These are phyloP conservation scores for Oophaga sylvatica DNA, from an alignment of 2,797 vertebrate genomes.

Conservation along the genomic window DNA sequence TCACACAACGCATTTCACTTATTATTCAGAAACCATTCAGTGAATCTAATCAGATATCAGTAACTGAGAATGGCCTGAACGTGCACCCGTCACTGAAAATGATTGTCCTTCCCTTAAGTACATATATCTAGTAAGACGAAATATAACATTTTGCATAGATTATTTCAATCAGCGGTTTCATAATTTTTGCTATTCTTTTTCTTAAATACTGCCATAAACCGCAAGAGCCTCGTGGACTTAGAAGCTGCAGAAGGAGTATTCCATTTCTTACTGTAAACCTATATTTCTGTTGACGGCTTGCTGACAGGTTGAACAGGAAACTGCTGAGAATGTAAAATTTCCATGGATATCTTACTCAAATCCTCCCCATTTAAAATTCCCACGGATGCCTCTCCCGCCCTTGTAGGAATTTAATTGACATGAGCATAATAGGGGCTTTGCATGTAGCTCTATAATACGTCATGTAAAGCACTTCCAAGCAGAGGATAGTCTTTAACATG, in stretches of 20 bases:
- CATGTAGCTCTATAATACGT: background rate
- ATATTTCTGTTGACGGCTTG: background rate
- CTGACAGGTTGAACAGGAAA: background rate
- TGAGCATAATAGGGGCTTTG: background rate
- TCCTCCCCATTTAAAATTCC: background rate
- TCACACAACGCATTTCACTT: background rate
- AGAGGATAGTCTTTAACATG: background rate
- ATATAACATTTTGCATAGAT: background rate
- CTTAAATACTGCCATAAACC: background rate
- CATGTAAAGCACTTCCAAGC: background rate
- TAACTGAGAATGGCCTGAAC: background rate
- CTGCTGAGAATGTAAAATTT: background rate
- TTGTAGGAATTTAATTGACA: background rate
- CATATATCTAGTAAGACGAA: background rate
- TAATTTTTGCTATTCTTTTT: too few relatives aligned
- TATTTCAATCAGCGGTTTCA: too few relatives aligned
- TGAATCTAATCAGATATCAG: background rate
- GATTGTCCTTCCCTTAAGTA: too few relatives aligned
- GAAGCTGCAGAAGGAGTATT: background rate
- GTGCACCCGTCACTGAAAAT: too few relatives aligned
- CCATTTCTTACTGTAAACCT: background rate
- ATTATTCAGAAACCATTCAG: background rate
- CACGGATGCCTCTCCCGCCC: background rate
- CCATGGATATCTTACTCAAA: background rate
- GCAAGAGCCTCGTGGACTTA: background rate